These are phyloP conservation scores for Xestia ashworthii DNA, from an alignment of 2,888 invertebrate genomes.

Conservation along the genomic window DNA sequence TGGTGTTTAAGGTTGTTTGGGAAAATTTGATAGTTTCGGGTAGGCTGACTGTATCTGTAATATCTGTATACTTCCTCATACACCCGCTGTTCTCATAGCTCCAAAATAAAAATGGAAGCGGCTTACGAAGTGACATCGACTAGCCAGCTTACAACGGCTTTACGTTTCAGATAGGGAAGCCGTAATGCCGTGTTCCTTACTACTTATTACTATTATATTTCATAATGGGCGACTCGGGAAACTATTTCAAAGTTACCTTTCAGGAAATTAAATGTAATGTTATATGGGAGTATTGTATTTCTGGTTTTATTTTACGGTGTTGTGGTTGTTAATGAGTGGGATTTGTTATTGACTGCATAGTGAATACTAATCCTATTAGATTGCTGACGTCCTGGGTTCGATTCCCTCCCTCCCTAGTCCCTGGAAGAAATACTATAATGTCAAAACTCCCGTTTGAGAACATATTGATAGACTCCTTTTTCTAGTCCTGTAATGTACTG, in stretches of 20 bases:
- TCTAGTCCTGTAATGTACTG: not conserved
- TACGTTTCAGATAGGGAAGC: constrained; percentile 61
- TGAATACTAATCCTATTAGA: not conserved
- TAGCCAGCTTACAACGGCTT: constrained; percentile 72
- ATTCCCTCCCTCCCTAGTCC: too few species aligned
- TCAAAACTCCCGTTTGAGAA: not conserved
- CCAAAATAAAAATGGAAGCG: constrained; percentile 58
- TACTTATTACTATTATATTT: constrained; percentile 60
- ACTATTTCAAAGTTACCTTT: constrained; percentile 40
- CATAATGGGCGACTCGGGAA: constrained; percentile 52
- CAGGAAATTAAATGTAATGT: constrained; percentile 38
- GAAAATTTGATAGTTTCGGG: too few species aligned
- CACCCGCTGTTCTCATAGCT: constrained; percentile 50
- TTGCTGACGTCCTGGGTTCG: too few species aligned
- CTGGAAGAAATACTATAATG: not conserved
- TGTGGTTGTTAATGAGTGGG: not conserved
- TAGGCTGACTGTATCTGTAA: too few species aligned
- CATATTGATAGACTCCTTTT: not conserved
- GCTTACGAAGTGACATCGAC: constrained; percentile 69
- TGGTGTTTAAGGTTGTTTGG: too few species aligned
- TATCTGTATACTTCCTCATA: not conserved
- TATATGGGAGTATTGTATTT: constrained; percentile 33
- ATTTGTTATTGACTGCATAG: not conserved
- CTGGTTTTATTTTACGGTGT: constrained; percentile 4
- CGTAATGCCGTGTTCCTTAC: constrained; percentile 50